These are phyloP conservation scores for Dicroscelio sp. DNA, from an alignment of 2,888 invertebrate species.

Conservation along the genomic window DNA sequence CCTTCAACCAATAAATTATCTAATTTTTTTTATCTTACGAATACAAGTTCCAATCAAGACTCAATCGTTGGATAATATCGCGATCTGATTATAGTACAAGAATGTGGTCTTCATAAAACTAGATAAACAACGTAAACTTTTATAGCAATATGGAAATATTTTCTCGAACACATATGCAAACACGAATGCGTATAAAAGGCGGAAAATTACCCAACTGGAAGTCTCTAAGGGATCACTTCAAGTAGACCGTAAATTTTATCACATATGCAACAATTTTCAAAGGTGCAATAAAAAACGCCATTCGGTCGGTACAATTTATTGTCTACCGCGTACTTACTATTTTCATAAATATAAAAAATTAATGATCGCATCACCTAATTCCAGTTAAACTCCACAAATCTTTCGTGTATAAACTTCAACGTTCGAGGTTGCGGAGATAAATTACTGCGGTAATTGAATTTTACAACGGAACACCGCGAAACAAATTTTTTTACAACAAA, in stretches of 20 bases:
- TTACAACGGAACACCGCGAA: neutral
- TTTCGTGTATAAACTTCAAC: conserved; percentile 33
- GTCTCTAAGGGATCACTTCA: conserved; percentile 54
- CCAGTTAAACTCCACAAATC: conserved; percentile 37
- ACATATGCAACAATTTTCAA: conserved; percentile 62
- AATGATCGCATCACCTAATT: conserved; percentile 45
- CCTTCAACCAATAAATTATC: too few relatives aligned
- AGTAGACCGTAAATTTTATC: conserved; percentile 56
- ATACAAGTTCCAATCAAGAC: neutral
- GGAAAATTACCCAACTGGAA: conserved; percentile 45
- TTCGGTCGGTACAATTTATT: conserved; percentile 45
- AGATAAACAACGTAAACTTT: conserved; percentile 46
- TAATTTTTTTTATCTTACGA: too few relatives aligned
- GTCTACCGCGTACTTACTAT: conserved; percentile 14
- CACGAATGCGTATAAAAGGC: neutral
- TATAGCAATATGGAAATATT: conserved; percentile 56
- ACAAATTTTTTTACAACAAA: too few relatives aligned
- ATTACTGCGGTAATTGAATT: neutral
- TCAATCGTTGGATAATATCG: conserved; percentile 27
- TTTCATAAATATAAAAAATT: conserved; percentile 51
- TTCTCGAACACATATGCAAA: neutral
- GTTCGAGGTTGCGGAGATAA: conserved; percentile 32
- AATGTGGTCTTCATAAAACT: conserved; percentile 62
- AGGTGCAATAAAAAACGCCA: conserved; percentile 59
- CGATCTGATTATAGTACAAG: conserved; percentile 43